These are phyloP conservation scores for Spodoptera frugiperda DNA, from an alignment of 1,140 invertebrate species.

Conservation along the genomic window DNA sequence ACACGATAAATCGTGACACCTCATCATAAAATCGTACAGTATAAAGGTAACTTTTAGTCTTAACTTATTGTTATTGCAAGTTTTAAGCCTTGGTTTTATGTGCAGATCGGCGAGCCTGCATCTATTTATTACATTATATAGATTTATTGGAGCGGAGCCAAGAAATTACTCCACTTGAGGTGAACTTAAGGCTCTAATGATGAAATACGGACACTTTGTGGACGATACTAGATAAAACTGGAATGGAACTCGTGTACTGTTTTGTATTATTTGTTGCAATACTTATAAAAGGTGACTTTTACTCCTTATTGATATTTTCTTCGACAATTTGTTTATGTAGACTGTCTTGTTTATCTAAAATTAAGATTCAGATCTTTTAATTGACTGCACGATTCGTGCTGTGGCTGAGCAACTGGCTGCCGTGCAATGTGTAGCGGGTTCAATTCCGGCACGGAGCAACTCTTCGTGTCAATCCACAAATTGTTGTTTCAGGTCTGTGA, in stretches of 20 bases:
- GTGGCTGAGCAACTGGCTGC: too few species aligned
- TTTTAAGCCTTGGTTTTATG: constrained; percentile 79
- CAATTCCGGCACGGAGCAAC: too few species aligned
- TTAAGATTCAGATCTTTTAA: too few species aligned
- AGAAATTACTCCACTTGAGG: constrained; percentile 45
- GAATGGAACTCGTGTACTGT: neutral
- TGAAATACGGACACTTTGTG: constrained; percentile 33
- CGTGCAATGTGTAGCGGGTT: too few species aligned
- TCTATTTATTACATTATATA: constrained; percentile 67
- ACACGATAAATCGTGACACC: neutral
- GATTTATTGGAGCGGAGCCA: constrained; percentile 60
- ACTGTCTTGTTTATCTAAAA: too few species aligned
- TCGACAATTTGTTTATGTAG: too few species aligned
- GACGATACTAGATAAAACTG: constrained; percentile 27
- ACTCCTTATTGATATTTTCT: neutral
- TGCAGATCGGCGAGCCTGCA: constrained; percentile 62
- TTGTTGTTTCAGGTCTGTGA: too few species aligned
- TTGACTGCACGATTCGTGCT: too few species aligned
- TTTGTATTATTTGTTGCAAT: neutral
- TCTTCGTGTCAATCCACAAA: too few species aligned
- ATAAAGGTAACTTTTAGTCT: constrained; percentile 66
- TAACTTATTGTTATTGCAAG: constrained; percentile 82
- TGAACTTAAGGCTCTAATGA: constrained; percentile 35
- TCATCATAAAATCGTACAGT: constrained; percentile 50
- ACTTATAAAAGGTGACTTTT: neutral